Conservation (phyloP, 2,113 vertebrate genomes). For the Sturnus vulgaris region DNA sequence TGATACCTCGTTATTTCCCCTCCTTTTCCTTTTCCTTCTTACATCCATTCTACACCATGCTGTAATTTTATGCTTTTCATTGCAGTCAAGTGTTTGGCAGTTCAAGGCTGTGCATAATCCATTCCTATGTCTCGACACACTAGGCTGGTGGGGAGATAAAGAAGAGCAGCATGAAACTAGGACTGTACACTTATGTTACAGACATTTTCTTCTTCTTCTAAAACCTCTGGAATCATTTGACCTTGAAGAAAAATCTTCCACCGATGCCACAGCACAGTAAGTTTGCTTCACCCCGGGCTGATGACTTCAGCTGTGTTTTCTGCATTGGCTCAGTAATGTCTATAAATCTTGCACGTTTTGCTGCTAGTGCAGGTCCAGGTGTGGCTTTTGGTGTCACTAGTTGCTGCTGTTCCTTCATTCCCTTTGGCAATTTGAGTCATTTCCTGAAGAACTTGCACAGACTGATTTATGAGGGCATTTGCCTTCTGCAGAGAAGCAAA, state of each 20-base stretch:
- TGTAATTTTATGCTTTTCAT: not conserved
- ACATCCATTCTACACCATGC: not conserved
- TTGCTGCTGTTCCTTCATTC: not conserved
- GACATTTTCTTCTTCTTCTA: not conserved
- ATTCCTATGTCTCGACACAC: not conserved
- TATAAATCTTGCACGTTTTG: not conserved
- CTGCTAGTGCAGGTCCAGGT: not conserved
- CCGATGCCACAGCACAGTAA: not conserved
- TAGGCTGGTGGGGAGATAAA: not conserved
- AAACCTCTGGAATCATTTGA: not conserved
- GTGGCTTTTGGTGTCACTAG: not conserved
- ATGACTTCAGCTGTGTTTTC: not conserved
- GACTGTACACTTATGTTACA: rapidly evolving
- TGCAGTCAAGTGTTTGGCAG: not conserved
- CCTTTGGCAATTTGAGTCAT: not conserved
- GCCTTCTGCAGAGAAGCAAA: not conserved
- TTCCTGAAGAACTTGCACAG: not conserved
- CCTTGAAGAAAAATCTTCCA: conserved; percentile 13
- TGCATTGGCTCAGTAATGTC: not conserved
- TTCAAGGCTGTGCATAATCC: not conserved
- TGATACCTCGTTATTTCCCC: not conserved
- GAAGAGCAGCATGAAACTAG: not conserved
- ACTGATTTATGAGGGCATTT: not conserved
- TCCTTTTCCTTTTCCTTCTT: not conserved
- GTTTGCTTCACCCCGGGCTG: not conserved